Percentiles rank a stretch among this genome's conserved stretches.
phyloP scores from a whole-genome alignment of 2,113 vertebrate species.

The Aegotheles bennettii region DNA sequence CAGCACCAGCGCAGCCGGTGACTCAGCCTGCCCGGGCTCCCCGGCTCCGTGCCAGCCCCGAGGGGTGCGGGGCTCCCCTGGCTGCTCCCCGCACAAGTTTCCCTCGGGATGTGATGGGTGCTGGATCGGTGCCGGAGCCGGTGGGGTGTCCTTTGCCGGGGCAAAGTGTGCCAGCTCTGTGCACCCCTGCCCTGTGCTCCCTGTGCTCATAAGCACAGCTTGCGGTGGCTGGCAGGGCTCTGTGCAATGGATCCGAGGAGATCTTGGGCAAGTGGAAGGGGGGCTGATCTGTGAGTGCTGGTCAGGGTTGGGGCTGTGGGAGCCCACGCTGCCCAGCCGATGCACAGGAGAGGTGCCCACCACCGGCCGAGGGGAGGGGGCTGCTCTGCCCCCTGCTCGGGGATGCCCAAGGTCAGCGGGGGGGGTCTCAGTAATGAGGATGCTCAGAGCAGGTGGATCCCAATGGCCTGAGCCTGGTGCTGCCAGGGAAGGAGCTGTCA shows the following conservation, averaged over 20 bases:
- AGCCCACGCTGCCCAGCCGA: accelerated
- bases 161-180: accelerated
- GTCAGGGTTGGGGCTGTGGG: accelerated
- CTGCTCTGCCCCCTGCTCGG: accelerated
- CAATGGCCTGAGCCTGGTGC: not conserved
- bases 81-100: not conserved
- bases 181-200: accelerated
- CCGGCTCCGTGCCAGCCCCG: constrained; percentile 1
- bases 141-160: not conserved
- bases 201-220: not conserved
- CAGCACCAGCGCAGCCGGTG: constrained; percentile 36
- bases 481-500: not conserved
- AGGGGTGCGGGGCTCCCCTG: not conserved
- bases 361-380: not conserved
- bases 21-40: constrained; percentile 41
- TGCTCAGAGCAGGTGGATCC: not conserved
- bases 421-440: accelerated
- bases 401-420: accelerated
- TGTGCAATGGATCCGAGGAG: too few species aligned
- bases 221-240: not conserved
- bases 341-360: not conserved
- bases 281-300: not conserved
- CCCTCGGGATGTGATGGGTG: accelerated
- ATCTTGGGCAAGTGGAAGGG: too few species aligned
- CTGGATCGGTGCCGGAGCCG: accelerated